Conservation (phyloP, 2,113 vertebrate genomes). For the Epinephelus lanceolatus region DNA sequence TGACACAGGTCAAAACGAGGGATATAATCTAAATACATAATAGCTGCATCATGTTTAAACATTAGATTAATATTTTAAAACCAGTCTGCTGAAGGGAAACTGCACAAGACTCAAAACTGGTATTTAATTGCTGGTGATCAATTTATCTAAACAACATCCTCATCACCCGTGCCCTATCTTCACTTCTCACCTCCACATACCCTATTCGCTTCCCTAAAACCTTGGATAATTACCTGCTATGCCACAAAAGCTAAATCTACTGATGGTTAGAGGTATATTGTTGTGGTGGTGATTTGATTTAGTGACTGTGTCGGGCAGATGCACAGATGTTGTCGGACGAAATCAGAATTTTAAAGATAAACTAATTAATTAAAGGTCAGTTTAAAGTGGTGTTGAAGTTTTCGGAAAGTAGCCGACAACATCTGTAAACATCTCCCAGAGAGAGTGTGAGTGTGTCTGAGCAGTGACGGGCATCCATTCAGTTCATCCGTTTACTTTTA, state of each 20-base stretch:
- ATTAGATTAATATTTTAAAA: background rate
- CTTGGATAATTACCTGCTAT: constrained; percentile 58
- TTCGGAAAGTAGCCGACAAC: constrained; percentile 28
- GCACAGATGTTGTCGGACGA: constrained; percentile 47
- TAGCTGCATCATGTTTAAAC: background rate
- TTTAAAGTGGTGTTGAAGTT: background rate
- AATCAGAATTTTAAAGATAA: background rate
- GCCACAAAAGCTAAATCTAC: constrained; percentile 62
- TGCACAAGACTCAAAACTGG: constrained; percentile 78
- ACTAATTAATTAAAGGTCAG: background rate
- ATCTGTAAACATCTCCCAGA: constrained; percentile 45
- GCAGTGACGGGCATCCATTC: constrained; percentile 48
- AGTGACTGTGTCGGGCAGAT: constrained; percentile 26
- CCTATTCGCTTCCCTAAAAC: constrained; percentile 52
- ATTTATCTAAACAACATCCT: constrained; percentile 69
- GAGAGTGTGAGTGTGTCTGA: background rate
- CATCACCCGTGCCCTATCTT: constrained; percentile 50
- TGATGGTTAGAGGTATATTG: constrained; percentile 56
- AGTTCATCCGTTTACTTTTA: background rate
- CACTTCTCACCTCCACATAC: constrained; percentile 49
- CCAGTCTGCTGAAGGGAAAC: constrained; percentile 55
- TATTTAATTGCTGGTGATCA: constrained; percentile 57
- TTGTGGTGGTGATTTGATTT: constrained; percentile 54
- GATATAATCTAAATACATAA: background rate
- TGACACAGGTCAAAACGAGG: too few species aligned